Conservation (phyloP, 2,113 vertebrate genomes). For the Eubucco bourcierii region DNA sequence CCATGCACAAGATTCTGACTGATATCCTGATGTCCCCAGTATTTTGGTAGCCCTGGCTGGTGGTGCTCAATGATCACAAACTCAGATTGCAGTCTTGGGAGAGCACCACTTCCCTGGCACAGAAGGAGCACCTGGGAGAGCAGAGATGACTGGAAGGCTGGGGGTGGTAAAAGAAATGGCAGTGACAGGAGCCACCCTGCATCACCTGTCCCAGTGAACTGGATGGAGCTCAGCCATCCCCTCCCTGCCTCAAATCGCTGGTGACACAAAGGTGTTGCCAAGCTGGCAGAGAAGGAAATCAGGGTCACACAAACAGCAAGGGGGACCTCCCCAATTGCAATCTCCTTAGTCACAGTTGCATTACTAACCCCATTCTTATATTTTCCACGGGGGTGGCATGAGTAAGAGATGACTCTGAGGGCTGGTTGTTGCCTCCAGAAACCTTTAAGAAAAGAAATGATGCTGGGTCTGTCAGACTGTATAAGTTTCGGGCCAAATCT, state of each 20-base stretch:
- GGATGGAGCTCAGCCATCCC: neutral
- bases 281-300: neutral
- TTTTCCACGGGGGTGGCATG: conserved; percentile 24
- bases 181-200: neutral
- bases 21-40: neutral
- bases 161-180: neutral
- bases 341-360: conserved; percentile 33
- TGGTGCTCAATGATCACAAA: neutral
- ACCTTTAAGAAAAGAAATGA: neutral
- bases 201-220: rapidly evolving
- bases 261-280: neutral
- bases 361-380: conserved; percentile 18
- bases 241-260: rapidly evolving
- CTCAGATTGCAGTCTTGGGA: neutral
- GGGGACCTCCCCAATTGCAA: conserved; percentile 10
- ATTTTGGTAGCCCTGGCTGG: neutral
- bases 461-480: neutral
- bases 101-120: neutral
- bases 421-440: conserved; percentile 20
- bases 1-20: neutral
- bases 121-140: neutral
- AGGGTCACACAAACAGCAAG: neutral
- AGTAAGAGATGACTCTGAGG: conserved; percentile 43
- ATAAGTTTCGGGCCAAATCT: neutral
- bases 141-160: neutral